These are phyloP conservation scores for Ceratothoa steindachneri DNA, from an alignment of 2,888 invertebrate genomes.

Conservation along the genomic window DNA sequence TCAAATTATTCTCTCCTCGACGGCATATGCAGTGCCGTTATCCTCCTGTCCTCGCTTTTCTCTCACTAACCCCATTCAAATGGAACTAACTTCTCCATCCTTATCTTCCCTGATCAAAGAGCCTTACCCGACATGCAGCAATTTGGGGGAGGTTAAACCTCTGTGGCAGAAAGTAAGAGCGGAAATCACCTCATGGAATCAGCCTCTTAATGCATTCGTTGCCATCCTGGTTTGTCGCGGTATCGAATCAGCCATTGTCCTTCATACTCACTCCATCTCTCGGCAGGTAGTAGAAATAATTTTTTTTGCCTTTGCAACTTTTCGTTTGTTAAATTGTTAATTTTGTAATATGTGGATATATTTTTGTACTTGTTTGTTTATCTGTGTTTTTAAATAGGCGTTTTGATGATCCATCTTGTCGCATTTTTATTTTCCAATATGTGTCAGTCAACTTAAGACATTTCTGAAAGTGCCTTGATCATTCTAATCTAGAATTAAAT, in stretches of 20 bases:
- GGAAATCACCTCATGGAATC: conserved; percentile 66
- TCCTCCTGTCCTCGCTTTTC: too few species aligned
- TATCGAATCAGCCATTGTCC: conserved; percentile 54
- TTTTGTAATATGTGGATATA: too few species aligned
- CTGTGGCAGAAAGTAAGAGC: conserved; percentile 80
- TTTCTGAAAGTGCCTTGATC: too few species aligned
- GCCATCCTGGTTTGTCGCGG: conserved; percentile 78
- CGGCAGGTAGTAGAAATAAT: neutral
- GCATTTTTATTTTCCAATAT: too few species aligned
- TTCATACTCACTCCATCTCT: neutral
- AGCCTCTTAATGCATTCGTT: conserved; percentile 72
- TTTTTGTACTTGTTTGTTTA: neutral
- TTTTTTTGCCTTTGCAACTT: too few species aligned
- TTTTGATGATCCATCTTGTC: too few species aligned
- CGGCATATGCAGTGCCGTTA: too few species aligned
- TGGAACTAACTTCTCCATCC: neutral
- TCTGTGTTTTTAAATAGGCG: too few species aligned
- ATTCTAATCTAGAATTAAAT: too few species aligned
- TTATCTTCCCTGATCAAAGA: neutral
- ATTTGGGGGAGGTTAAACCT: conserved; percentile 66
- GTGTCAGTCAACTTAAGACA: too few species aligned
- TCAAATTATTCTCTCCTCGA: too few species aligned
- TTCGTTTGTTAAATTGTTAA: too few species aligned
- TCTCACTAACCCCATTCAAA: neutral
- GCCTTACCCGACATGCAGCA: conserved; percentile 51